Evolutionary conservation across 2,113 vertebrate genomes (phyloP).

Genomic region (Megaleporinus macrocephalus): DNA sequence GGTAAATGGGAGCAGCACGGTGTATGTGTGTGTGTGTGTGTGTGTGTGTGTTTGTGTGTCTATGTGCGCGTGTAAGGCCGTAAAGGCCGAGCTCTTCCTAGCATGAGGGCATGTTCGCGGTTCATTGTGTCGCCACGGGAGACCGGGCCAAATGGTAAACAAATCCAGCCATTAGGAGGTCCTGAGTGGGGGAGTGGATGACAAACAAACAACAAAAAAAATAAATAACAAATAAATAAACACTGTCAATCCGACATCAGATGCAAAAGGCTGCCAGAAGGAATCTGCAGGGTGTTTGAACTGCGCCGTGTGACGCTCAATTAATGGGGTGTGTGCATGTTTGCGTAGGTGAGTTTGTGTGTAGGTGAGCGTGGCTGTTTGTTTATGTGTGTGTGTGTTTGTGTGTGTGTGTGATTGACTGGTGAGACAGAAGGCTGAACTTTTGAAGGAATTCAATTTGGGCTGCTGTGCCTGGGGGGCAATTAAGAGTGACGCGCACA

Average conservation of each 20-base stretch:
- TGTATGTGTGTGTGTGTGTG: constrained; percentile 24
- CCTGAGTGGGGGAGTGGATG: neutral
- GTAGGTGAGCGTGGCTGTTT: neutral
- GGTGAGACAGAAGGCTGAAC: constrained; percentile 26
- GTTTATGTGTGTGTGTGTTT: neutral
- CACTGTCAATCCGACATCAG: constrained; percentile 28
- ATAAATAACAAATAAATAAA: constrained; percentile 35
- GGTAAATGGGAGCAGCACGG: neutral
- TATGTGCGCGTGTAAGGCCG: constrained; percentile 19
- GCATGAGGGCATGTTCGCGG: constrained; percentile 32
- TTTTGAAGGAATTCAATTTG: constrained; percentile 51
- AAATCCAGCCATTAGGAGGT: constrained; percentile 47
- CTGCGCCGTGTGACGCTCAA: neutral
- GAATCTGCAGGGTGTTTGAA: neutral
- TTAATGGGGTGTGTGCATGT: neutral
- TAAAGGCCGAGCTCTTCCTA: constrained; percentile 32
- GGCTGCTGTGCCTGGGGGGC: constrained; percentile 46
- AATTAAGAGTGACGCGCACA: constrained; percentile 49
- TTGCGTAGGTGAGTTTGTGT: constrained; percentile 5
- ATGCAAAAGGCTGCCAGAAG: neutral
- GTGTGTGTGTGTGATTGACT: constrained; percentile 30
- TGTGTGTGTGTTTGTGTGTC: too few species aligned
- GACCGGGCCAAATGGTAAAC: constrained; percentile 46
- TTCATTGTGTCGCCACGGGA: constrained; percentile 45
- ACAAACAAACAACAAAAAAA: constrained; percentile 24